A percentile compares a stretch with the other conserved stretches of the same genome.
Conservation (phyloP, 2,113 vertebrate genomes). For the Turdus rufiventris region DNA sequence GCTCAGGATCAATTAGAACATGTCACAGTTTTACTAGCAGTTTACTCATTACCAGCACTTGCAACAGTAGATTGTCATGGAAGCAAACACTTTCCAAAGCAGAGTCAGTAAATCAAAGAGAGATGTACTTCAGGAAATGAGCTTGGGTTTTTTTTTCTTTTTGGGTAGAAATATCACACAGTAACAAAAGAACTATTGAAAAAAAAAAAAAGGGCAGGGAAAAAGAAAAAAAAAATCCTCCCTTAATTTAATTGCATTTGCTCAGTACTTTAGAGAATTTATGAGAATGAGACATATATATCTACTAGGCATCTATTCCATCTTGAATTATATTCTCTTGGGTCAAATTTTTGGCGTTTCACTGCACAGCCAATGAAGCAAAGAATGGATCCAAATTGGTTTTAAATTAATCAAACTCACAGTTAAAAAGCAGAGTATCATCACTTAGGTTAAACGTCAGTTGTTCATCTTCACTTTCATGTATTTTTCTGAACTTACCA, state of each 20-base stretch:
- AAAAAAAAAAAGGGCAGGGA: background rate
- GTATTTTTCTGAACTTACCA: conserved; percentile 7
- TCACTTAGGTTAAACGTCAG: conserved; percentile 53
- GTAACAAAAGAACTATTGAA: background rate
- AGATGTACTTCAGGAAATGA: background rate
- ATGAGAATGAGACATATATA: conserved; percentile 12
- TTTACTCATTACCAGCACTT: background rate
- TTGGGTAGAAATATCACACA: background rate
- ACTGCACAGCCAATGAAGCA: conserved; percentile 11
- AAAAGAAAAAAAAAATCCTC: background rate
- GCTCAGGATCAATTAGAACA: background rate
- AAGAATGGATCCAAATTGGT: conserved; percentile 51
- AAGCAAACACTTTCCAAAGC: background rate
- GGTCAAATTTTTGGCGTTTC: conserved; percentile 10
- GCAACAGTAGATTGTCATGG: background rate
- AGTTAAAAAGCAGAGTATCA: conserved; percentile 36
- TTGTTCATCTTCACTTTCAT: conserved; percentile 23
- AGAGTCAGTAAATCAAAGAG: background rate
- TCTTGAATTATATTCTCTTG: conserved; percentile 45
- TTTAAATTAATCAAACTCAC: conserved; percentile 58
- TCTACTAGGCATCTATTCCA: conserved; percentile 4
- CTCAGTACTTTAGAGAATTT: conserved; percentile 13
- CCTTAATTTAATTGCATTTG: conserved; percentile 7
- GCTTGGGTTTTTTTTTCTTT: background rate
- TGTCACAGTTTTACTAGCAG: background rate